Base-by-base conservation (phyloP, 2,888 invertebrate species). In the Napeogenes sylphis region DNA sequence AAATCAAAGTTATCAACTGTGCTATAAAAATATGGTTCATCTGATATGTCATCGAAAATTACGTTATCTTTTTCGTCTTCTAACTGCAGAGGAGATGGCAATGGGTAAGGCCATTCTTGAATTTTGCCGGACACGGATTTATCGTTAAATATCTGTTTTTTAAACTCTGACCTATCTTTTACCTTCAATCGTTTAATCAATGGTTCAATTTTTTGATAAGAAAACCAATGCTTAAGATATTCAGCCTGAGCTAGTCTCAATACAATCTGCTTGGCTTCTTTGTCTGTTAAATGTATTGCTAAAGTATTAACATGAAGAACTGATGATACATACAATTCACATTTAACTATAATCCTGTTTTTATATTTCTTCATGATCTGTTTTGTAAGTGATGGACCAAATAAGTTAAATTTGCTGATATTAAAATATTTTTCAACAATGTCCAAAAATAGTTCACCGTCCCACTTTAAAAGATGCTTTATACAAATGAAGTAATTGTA, bases 181-280 rank as follows among this genome's bases (percentile, higher is more conserved):
- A 64, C 62, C 2, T 65, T 71, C 2, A 84, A 46, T n/a, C 76
- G 71, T 66, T 81, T 83, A 13, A 84, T 67, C 2, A 84, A 68
- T 2, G 81, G 80, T 64, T 85, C 83, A 0, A 82, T 77, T 8
- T 64, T 70, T 68, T 80, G 75, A 59, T 82, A 85, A 2, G 73
- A 62, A 61, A 85, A 82, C 75, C 77, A 78, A 45, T 62, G 21
- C 6, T 62, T 45, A 8, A 85, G 65, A 59, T 77, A 85, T n/a
- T 76, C 71, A 6, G 84, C 81, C 59, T 73, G 69, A 0, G 82
- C 83, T 47, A 85, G 58, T 59, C 70, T 73, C 0, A 80, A 10
- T 2, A 83, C 68, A 0, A 83, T 63, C 4, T 80, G 72, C 68
- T 81, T 80, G 33, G 78, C 78, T 66, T 85, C 82, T 2, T 77